Evolutionary conservation across 2,888 invertebrate species (phyloP).

Genomic region (Ceramica pisi): DNA sequence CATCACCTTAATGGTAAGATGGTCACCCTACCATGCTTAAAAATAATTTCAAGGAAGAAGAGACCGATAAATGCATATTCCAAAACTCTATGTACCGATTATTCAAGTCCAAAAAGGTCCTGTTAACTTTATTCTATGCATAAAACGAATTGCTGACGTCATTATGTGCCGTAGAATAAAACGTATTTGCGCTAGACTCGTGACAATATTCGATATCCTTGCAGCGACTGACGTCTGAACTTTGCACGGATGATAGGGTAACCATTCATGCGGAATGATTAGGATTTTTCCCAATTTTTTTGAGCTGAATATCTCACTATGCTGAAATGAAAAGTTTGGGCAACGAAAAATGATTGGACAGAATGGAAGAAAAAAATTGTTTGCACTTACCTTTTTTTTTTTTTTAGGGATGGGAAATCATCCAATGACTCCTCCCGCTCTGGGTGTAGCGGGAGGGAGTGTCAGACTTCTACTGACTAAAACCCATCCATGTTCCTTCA

Average conservation of each 20-base stretch:
- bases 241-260: conserved; percentile 18
- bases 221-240: conserved; percentile 31
- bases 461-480: too few relatives aligned
- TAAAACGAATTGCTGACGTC: conserved; percentile 32
- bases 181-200: conserved; percentile 13
- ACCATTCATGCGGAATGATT: conserved; percentile 9
- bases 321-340: too few relatives aligned
- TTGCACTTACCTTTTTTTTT: too few relatives aligned
- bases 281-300: background rate
- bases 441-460: too few relatives aligned
- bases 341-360: too few relatives aligned
- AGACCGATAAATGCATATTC: background rate
- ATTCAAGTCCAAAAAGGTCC: background rate
- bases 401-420: too few relatives aligned
- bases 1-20: too few relatives aligned
- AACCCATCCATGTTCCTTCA: too few relatives aligned
- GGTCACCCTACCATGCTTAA: too few relatives aligned
- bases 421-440: too few relatives aligned
- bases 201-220: conserved; percentile 33
- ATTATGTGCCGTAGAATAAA: conserved; percentile 4
- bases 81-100: background rate
- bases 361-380: too few relatives aligned
- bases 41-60: too few relatives aligned
- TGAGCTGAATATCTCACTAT: background rate
- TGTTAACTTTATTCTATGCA: conserved; percentile 5